Percentiles rank a stretch among this genome's conserved stretches.
Conservation (phyloP, 2,888 invertebrate species). For the Lampropteryx suffumata region DNA sequence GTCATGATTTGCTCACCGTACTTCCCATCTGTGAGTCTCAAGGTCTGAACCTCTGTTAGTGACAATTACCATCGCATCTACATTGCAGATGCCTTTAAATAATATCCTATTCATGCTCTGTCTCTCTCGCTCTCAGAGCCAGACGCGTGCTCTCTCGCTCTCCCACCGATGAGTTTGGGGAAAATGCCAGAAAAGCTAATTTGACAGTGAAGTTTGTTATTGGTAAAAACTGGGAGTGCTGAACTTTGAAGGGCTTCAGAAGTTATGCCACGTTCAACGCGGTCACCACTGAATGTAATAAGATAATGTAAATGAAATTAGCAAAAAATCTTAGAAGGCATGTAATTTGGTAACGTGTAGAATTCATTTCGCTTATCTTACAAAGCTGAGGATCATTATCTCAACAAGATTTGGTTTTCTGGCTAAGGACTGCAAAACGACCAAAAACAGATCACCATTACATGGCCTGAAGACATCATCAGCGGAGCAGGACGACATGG, state of each 20-base stretch:
- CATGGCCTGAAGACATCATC: too few relatives aligned
- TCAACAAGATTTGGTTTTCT: too few relatives aligned
- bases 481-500: too few relatives aligned
- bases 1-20: neutral
- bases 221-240: neutral
- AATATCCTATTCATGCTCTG: constrained; percentile 41
- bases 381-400: too few relatives aligned
- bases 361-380: too few relatives aligned
- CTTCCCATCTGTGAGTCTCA: constrained; percentile 5
- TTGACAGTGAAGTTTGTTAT: constrained; percentile 14
- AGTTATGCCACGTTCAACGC: too few relatives aligned
- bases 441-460: too few relatives aligned
- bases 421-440: too few relatives aligned
- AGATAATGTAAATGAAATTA: too few relatives aligned
- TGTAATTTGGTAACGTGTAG: too few relatives aligned
- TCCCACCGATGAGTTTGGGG: constrained; percentile 19
- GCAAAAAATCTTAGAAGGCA: too few relatives aligned
- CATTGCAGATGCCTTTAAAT: constrained; percentile 47
- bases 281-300: too few relatives aligned
- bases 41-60: constrained; percentile 32
- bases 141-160: constrained; percentile 18
- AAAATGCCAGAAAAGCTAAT: constrained; percentile 25
- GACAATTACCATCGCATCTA: constrained; percentile 48
- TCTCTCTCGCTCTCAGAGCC: constrained; percentile 14
- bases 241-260: neutral